Base-by-base conservation (phyloP, 1,140 invertebrate genomes). In the Leptestheria dahalacensis region DNA sequence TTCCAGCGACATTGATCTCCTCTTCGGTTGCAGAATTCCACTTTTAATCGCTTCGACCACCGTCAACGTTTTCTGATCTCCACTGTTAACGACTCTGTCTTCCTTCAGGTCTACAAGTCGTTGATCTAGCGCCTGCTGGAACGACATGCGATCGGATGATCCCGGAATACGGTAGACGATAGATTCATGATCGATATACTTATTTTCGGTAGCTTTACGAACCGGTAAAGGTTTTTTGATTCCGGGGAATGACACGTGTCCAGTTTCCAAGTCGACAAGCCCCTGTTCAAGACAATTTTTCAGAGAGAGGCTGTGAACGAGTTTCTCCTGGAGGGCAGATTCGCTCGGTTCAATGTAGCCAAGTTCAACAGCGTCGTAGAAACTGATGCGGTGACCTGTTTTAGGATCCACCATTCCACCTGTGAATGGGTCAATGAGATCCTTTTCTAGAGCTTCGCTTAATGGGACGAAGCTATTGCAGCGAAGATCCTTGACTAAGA, bases 341-440 rank as follows among this genome's bases (percentile, higher is more conserved):
- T 56, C 59, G 1, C 62, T 62, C 20, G 58, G 49, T 58, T 65
- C 55, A 62, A 87, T 83, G 78, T 82, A 81, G 46, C 78, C 78
- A 48, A 80, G 70, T 66, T 84, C 79, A 41, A 91, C 77, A 62
- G 88, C 90, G 68, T 91, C 85, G 71, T 90, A 83, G 71, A 93
- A 89, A 3, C 85, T 79, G 47, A 92, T 78, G 54, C 81, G 78
- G 68, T 84, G 82, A 9, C 88, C 87, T 23, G 81, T 86, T 70
- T 83, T 83, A 10, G 82, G 81, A 75, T 94, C 85, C 3, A 90
- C 80, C 79, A 91, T 84, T 65, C 86, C 78, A 9, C 88, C 88
- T 1, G 80, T 78, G 60, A 81, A 79, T 68, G 79, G 78, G 71
- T 92, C 84, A 54, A 93, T 77, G 20, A 91, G 68, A 1, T 82